phyloP scores from a whole-genome alignment of 2,113 vertebrate genomes.

The Seriola quinqueradiata region DNA sequence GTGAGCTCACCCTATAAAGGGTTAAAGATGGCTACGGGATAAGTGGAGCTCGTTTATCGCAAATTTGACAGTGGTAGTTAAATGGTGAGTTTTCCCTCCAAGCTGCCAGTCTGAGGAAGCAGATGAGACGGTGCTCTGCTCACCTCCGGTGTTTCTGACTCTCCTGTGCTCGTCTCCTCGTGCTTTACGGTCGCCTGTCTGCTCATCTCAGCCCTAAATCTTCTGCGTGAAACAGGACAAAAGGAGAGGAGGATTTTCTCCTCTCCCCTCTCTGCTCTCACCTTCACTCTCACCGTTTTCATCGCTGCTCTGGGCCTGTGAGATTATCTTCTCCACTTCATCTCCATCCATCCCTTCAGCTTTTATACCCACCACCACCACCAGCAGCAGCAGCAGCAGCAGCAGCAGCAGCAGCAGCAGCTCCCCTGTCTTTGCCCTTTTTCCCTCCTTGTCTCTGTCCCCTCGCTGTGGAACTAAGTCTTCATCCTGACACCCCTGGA shows the following conservation, averaged over 20 bases:
- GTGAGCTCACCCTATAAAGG: slow-evolving; percentile 60
- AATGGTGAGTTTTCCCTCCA: slow-evolving; percentile 67
- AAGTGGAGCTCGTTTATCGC: slow-evolving; percentile 78
- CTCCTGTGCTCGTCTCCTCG: slow-evolving; percentile 21
- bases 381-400: not conserved
- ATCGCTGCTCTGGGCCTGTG: slow-evolving; percentile 15
- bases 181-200: slow-evolving; percentile 27
- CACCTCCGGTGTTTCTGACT: slow-evolving; percentile 9
- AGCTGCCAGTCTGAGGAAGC: slow-evolving; percentile 39
- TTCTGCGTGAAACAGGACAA: slow-evolving; percentile 17
- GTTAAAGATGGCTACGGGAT: slow-evolving; percentile 80
- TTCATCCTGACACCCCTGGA: slow-evolving; percentile 41
- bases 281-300: slow-evolving; percentile 1
- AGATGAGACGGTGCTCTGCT: slow-evolving; percentile 37
- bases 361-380: not conserved
- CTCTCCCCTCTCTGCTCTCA: slow-evolving; percentile 1
- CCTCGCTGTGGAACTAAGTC: slow-evolving; percentile 48
- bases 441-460: not conserved
- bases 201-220: slow-evolving; percentile 33
- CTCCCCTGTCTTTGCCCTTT: not conserved
- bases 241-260: slow-evolving; percentile 26
- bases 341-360: slow-evolving; percentile 24
- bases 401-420: not conserved
- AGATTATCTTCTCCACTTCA: slow-evolving; percentile 6
- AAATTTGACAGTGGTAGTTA: slow-evolving; percentile 77